Base-by-base conservation (phyloP, 1,140 invertebrate species). In the Conus ventricosus region DNA sequence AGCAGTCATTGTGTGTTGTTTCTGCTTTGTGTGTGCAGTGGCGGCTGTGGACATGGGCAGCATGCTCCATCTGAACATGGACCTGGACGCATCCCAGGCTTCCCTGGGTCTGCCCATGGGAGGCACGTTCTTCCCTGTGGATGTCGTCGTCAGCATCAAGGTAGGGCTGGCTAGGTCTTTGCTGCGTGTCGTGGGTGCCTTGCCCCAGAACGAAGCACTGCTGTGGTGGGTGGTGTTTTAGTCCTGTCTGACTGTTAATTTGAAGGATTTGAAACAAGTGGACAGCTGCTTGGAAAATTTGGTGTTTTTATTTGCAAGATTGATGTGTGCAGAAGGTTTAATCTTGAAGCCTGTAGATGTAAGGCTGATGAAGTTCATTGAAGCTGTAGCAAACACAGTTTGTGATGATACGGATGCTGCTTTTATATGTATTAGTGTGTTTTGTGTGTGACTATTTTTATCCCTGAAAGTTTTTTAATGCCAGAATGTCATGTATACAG, bases 71-170 rank as follows among this genome's bases (percentile, higher is more conserved):
- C 85, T 87, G n/a, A 92, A 92, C 90, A 85, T 94, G 87, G 93
- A 94, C 27, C 87, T 95, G 54, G 93, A 93, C 84, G 91, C 91
- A 6, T 95, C 94, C 10, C 92, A 92, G 55, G 90, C 89, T 0
- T 94, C 94, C 6, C 89, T 95, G 51, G 91, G 91, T 23, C 88
- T 90, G 15, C 92, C 92, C 87, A 94, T 91, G 89, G 93, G 93
- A 91, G 92, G 98, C 93, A 97, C 98, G 17, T 99, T 98, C 88
- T 99, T 99, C 94, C 99, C 99, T 0, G 98, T 99, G 0, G 99
- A 99, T 96, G 98, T 99, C 15, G 98, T 99, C 91, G 99, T 99
- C 11, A 99, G 99, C 95, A 98, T 99, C 95, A 91, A 91, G 84
- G 89, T 88, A 83, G 55, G 15, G 25, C 51, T 55, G 57, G 39